Evolutionary conservation across 2,113 vertebrate species (phyloP).

Genomic region (Microcebus murinus): DNA sequence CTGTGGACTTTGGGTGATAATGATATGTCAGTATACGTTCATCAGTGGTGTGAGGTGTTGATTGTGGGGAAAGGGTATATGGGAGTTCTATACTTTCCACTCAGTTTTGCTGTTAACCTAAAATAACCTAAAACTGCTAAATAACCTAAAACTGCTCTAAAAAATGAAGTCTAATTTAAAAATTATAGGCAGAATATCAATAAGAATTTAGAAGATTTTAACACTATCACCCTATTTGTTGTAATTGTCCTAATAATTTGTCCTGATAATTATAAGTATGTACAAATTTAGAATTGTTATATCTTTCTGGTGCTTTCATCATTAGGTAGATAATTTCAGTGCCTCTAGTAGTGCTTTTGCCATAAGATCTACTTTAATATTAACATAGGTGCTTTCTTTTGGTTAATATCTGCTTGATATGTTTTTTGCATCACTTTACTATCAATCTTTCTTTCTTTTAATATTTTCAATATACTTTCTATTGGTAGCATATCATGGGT

Average conservation of each 20-base stretch:
- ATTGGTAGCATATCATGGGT: neutral
- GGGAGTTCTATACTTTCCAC: neutral
- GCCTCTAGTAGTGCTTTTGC: neutral
- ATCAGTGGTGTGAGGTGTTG: neutral
- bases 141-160: neutral
- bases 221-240: neutral
- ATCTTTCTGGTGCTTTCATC: neutral
- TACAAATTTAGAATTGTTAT: neutral
- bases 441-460: neutral
- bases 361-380: neutral
- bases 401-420: neutral
- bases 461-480: conserved; percentile 11
- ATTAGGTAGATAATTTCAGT: neutral
- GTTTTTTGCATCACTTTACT: neutral
- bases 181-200: neutral
- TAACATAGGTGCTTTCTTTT: neutral
- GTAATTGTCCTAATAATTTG: neutral
- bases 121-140: neutral
- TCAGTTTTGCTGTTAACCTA: neutral
- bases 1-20: neutral
- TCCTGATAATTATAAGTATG: neutral
- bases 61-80: neutral
- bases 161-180: neutral
- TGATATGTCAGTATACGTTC: neutral
- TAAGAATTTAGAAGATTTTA: neutral